Conservation (phyloP, 2,113 vertebrate genomes). For the Pitta sordida region DNA sequence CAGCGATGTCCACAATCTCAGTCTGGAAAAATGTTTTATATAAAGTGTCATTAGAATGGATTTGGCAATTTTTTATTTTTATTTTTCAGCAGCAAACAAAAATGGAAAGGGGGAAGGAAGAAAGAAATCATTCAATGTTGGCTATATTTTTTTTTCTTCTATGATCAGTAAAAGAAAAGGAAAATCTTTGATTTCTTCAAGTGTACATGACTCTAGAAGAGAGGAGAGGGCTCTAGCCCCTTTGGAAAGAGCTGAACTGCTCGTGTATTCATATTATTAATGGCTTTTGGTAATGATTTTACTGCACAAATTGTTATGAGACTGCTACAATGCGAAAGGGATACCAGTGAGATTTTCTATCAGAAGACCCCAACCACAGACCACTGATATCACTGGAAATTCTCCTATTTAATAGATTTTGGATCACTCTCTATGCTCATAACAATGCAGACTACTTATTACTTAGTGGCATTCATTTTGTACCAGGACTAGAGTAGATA, state of each 20-base stretch:
- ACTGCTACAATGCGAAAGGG: conserved; percentile 46
- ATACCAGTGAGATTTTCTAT: conserved; percentile 47
- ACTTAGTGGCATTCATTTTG: conserved; percentile 45
- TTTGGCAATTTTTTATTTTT: conserved; percentile 50
- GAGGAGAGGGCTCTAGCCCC: not conserved
- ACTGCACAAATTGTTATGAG: conserved; percentile 57
- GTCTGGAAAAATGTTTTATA: conserved; percentile 56
- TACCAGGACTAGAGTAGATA: not conserved
- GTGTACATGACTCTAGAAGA: not conserved
- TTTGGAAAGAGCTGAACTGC: conserved; percentile 38
- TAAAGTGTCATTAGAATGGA: conserved; percentile 39
- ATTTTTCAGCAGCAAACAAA: not conserved
- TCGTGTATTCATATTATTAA: conserved; percentile 40
- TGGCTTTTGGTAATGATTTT: conserved; percentile 57
- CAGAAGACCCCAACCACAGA: conserved; percentile 27
- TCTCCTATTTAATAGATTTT: conserved; percentile 26
- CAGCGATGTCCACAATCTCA: conserved; percentile 23
- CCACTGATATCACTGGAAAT: conserved; percentile 35
- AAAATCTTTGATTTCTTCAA: not conserved
- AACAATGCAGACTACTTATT: conserved; percentile 40
- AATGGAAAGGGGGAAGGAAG: not conserved
- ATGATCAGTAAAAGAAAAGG: not conserved
- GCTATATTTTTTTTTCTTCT: not conserved
- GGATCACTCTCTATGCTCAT: conserved; percentile 6
- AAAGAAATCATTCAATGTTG: not conserved